Percentiles rank a stretch among this genome's conserved stretches.
These are phyloP conservation scores for Herpailurus yagouaroundi DNA, from an alignment of 2,113 vertebrate species.

Conservation along the genomic window DNA sequence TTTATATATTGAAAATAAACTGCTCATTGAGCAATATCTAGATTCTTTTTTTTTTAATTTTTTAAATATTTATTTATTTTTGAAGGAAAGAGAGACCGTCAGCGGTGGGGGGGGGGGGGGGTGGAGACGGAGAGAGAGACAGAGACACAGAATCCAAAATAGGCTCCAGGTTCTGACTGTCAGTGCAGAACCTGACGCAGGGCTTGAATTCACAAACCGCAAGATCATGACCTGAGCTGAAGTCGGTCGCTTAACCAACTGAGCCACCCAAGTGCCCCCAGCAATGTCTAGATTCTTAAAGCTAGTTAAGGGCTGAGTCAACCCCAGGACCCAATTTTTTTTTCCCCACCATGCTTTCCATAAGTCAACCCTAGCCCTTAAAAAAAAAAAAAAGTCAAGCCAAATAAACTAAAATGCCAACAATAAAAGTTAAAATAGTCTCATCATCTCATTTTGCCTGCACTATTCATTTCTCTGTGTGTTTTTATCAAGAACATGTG, in stretches of 20 bases:
- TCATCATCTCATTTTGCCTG: background rate
- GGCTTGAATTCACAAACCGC: too few species aligned
- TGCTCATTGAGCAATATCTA: background rate
- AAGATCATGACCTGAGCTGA: too few species aligned
- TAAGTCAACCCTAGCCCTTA: background rate
- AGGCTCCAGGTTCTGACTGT: too few species aligned
- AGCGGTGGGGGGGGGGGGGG: too few species aligned
- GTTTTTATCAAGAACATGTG: background rate
- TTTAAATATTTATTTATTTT: too few species aligned
- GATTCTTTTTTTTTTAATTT: background rate
- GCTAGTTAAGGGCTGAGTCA: background rate
- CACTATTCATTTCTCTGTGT: background rate
- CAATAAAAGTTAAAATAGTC: background rate
- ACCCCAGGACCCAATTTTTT: background rate
- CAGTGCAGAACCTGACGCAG: too few species aligned
- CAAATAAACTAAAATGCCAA: background rate
- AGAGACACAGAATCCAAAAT: too few species aligned
- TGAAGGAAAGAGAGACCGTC: too few species aligned
- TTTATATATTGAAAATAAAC: background rate
- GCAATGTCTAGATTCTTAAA: background rate
- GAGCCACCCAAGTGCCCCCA: background rate
- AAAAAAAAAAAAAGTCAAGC: conserved; percentile 34
- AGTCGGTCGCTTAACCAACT: too few species aligned
- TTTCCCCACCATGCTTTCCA: background rate
- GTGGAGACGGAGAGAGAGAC: too few species aligned